A percentile compares a stretch with the other conserved stretches of the same genome.
phyloP scores from a whole-genome alignment of 1,140 invertebrate genomes.

The Laupala kohalensis region DNA sequence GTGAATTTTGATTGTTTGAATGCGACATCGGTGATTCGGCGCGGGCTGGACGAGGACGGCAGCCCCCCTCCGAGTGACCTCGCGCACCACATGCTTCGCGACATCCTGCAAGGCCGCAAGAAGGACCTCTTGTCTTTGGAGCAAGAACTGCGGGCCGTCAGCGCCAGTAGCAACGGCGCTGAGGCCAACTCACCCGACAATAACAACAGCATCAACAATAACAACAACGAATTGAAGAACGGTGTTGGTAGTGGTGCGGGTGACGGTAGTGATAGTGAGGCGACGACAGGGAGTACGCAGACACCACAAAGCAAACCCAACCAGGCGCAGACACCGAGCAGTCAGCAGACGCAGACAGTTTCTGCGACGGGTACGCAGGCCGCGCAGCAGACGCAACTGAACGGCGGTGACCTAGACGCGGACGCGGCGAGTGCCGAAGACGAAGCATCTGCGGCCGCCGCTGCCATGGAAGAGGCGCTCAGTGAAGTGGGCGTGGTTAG shows the following conservation, averaged over 20 bases:
- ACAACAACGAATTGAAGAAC: slow-evolving; percentile 30
- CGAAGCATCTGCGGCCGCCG: slow-evolving; percentile 17
- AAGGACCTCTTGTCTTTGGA: slow-evolving; percentile 55
- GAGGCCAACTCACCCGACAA: slow-evolving; percentile 33
- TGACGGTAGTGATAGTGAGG: slow-evolving; percentile 16
- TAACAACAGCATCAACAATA: slow-evolving; percentile 31
- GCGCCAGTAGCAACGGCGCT: slow-evolving; percentile 20
- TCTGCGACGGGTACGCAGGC: slow-evolving; percentile 34
- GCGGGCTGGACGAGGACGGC: slow-evolving; percentile 20
- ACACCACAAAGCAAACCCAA: slow-evolving; percentile 14
- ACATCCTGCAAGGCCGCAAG: slow-evolving; percentile 68
- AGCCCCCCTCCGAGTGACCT: slow-evolving; percentile 20
- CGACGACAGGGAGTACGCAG: not conserved
- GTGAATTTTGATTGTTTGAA: slow-evolving; percentile 22
- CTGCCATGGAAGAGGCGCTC: slow-evolving; percentile 31
- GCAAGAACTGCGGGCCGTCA: slow-evolving; percentile 37
- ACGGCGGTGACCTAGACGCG: slow-evolving; percentile 34
- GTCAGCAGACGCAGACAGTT: slow-evolving; percentile 29
- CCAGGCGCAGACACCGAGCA: slow-evolving; percentile 19
- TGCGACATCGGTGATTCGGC: slow-evolving; percentile 20
- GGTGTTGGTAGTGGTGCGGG: slow-evolving; percentile 7
- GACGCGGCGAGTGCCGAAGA: slow-evolving; percentile 34
- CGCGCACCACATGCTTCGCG: slow-evolving; percentile 66
- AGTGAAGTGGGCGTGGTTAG: slow-evolving; percentile 32
- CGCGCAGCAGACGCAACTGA: slow-evolving; percentile 29